Evolutionary conservation across 1,140 invertebrate genomes (phyloP).

Genomic region (Caenorhabditis remanei): DNA sequence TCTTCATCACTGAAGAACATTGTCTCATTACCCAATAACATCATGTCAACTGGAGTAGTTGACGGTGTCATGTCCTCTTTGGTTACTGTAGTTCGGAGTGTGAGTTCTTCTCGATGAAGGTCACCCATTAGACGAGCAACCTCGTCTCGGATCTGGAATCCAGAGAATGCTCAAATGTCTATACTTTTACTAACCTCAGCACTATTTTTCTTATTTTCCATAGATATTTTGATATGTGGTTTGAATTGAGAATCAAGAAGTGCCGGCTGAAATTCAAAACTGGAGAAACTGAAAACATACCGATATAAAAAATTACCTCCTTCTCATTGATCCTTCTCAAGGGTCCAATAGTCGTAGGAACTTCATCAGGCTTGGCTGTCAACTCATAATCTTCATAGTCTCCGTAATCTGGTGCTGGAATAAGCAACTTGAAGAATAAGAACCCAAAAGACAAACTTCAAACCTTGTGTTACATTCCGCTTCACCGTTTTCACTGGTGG

Average conservation of each 20-base stretch:
- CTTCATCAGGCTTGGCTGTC: background rate
- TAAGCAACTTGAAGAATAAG: background rate
- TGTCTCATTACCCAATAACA: constrained; percentile 38
- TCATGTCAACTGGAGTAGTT: constrained; percentile 3
- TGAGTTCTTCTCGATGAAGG: constrained; percentile 6
- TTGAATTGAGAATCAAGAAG: constrained; percentile 26
- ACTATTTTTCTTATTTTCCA: background rate
- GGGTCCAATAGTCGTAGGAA: background rate
- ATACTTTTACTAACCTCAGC: background rate
- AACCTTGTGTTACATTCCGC: too few relatives aligned
- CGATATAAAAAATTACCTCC: background rate
- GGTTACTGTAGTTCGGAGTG: constrained; percentile 26
- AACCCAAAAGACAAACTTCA: background rate
- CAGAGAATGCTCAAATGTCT: background rate
- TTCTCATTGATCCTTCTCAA: background rate
- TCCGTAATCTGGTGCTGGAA: constrained; percentile 32
- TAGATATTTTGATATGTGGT: background rate
- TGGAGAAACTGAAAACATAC: too few relatives aligned
- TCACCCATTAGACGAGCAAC: constrained; percentile 1
- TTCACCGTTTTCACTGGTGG: too few relatives aligned
- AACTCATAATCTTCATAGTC: constrained; percentile 36
- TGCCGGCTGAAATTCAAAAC: background rate
- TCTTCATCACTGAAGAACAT: constrained; percentile 33
- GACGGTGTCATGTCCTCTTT: background rate
- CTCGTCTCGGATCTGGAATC: constrained; percentile 6